Evolutionary conservation across 64 coral and sea anemone species (phyloP).

Genomic region (Orbicella faveolata): DNA sequence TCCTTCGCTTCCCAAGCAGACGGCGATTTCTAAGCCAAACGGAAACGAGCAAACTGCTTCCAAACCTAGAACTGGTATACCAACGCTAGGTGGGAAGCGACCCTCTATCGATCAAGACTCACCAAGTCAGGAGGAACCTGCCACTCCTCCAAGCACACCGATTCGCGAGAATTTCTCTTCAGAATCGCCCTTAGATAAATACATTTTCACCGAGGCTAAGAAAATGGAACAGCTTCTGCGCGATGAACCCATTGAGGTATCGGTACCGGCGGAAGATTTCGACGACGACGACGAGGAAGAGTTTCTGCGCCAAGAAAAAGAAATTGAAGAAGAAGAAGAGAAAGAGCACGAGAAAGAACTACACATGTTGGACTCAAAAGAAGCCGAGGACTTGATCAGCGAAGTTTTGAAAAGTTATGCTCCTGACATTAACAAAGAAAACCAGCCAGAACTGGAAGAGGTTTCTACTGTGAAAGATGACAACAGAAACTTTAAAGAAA

Average conservation of each 20-base stretch:
- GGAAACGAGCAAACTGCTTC: background rate
- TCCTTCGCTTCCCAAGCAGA: background rate
- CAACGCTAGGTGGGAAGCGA: constrained; percentile 15
- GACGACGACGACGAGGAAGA: constrained; percentile 36
- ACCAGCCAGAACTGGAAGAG: constrained; percentile 5
- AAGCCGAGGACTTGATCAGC: constrained; percentile 65
- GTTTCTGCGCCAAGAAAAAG: constrained; percentile 20
- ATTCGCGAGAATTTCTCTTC: background rate
- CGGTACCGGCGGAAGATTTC: constrained; percentile 34
- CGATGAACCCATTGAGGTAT: constrained; percentile 78
- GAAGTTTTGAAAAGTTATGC: constrained; percentile 80
- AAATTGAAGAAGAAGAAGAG: constrained; percentile 41
- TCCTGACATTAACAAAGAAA: constrained; percentile 45
- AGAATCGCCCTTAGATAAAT: constrained; percentile 76
- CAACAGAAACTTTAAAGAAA: constrained; percentile 39
- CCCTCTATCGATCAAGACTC: background rate
- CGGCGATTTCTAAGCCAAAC: background rate
- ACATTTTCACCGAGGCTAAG: constrained; percentile 83
- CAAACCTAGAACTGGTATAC: background rate
- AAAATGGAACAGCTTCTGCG: constrained; percentile 78
- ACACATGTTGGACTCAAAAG: constrained; percentile 35
- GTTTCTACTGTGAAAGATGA: background rate
- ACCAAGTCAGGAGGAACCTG: background rate
- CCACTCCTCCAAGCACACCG: constrained; percentile 30
- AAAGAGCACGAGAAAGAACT: constrained; percentile 11